Evolutionary conservation across 2,888 invertebrate genomes (phyloP).

Genomic region (Drosophila phalerata): DNA sequence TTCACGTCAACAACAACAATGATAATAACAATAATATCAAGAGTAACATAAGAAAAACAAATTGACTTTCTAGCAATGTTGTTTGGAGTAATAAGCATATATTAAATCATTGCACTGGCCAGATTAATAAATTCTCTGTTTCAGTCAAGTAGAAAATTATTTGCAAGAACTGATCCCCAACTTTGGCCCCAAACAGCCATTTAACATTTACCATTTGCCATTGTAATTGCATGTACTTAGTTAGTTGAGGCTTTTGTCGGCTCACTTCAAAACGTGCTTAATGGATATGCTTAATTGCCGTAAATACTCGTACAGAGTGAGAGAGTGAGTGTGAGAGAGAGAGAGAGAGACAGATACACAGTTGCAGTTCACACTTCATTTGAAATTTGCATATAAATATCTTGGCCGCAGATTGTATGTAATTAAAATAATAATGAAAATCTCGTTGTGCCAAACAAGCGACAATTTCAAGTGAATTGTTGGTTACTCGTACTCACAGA

Average conservation of each 20-base stretch:
- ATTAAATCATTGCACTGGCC: constrained; percentile 30
- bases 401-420: constrained; percentile 18
- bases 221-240: constrained; percentile 24
- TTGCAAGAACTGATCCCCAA: constrained; percentile 39
- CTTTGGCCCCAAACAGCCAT: constrained; percentile 25
- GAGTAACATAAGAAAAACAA: constrained; percentile 22
- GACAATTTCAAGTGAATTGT: constrained; percentile 11
- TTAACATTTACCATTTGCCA: not conserved
- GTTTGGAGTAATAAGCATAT: constrained; percentile 38
- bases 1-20: constrained; percentile 53
- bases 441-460: constrained; percentile 19
- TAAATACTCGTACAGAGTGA: constrained; percentile 13
- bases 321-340: not conserved
- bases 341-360: not conserved
- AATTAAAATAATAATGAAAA: constrained; percentile 45
- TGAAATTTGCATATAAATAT: constrained; percentile 65
- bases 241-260: constrained; percentile 40
- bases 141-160: constrained; percentile 67
- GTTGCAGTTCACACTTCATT: constrained; percentile 70
- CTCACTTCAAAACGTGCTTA: constrained; percentile 66
- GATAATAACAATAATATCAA: not conserved
- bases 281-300: constrained; percentile 56
- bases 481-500: constrained; percentile 12
- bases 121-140: constrained; percentile 45
- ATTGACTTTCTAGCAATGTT: constrained; percentile 30